Percentiles rank a stretch among this genome's conserved stretches.
These are phyloP conservation scores for Ectropis grisescens DNA, from an alignment of 1,140 invertebrate species.

Conservation along the genomic window DNA sequence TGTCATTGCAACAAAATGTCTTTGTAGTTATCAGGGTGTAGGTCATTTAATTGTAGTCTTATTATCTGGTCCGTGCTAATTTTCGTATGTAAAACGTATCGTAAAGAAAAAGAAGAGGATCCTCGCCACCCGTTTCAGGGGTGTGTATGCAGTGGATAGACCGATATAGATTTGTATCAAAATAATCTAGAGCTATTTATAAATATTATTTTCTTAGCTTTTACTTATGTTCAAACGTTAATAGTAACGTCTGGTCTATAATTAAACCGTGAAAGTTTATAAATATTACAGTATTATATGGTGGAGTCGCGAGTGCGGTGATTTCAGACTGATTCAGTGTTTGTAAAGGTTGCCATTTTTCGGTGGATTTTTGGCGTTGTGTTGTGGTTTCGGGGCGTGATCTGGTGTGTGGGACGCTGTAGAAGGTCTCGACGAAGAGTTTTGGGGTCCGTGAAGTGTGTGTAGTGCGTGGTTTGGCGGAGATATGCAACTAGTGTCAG, in stretches of 20 bases:
- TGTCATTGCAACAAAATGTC: constrained; percentile 69
- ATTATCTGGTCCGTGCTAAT: constrained; percentile 54
- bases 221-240: constrained; percentile 70
- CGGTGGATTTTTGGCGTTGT: constrained; percentile 43
- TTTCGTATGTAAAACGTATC: constrained; percentile 49
- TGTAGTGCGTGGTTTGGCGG: constrained; percentile 32
- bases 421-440: constrained; percentile 1
- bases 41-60: constrained; percentile 62
- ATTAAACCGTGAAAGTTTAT: constrained; percentile 68
- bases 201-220: constrained; percentile 71
- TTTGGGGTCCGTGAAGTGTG: no score
- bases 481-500: constrained; percentile 59
- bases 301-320: constrained; percentile 40
- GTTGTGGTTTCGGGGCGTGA: constrained; percentile 50
- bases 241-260: constrained; percentile 68
- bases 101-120: constrained; percentile 58
- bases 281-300: constrained; percentile 65
- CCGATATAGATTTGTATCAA: constrained; percentile 68
- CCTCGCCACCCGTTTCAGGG: constrained; percentile 57
- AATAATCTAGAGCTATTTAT: constrained; percentile 70
- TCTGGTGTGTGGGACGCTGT: constrained; percentile 10
- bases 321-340: constrained; percentile 45
- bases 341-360: constrained; percentile 68
- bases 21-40: constrained; percentile 69
- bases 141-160: constrained; percentile 67